Conservation (phyloP, 2,888 invertebrate genomes). For the Eurois occulta region DNA sequence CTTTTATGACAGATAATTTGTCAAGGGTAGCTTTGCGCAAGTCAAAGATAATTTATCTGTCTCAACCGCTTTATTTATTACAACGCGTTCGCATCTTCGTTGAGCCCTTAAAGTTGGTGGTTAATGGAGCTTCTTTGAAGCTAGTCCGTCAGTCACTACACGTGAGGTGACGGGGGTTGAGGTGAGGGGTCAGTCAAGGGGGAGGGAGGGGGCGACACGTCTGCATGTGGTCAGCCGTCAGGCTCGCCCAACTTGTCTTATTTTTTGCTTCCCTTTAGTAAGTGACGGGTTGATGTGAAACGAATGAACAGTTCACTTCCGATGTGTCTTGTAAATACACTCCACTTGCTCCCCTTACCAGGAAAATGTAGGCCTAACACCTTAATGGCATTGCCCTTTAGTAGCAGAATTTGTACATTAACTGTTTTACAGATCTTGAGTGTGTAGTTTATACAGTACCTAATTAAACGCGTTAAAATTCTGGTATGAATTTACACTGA, state of each 20-base stretch:
- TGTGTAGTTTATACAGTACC: not conserved
- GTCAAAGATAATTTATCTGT: conserved; percentile 90
- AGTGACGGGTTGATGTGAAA: conserved; percentile 82
- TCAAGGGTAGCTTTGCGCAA: conserved; percentile 87
- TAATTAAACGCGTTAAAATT: not conserved
- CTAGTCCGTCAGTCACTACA: conserved; percentile 82
- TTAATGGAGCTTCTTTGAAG: conserved; percentile 88
- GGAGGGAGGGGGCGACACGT: conserved; percentile 49
- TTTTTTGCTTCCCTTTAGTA: conserved; percentile 77
- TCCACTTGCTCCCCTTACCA: conserved; percentile 45
- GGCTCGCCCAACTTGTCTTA: conserved; percentile 69
- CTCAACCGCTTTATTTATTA: conserved; percentile 90
- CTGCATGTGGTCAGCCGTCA: conserved; percentile 78
- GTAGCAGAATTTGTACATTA: not conserved
- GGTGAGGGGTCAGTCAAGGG: conserved; percentile 58
- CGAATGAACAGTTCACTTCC: conserved; percentile 78
- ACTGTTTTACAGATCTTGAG: not conserved
- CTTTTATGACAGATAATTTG: conserved; percentile 90
- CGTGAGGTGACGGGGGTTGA: conserved; percentile 57
- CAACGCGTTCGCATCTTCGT: conserved; percentile 86
- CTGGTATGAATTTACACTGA: not conserved
- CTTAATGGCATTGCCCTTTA: conserved; percentile 24
- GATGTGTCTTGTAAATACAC: conserved; percentile 68
- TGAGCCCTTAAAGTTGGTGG: conserved; percentile 88
- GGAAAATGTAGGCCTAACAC: conserved; percentile 55